These are phyloP conservation scores for Zaprionus tsacasi DNA, from an alignment of 1,140 invertebrate genomes.

Conservation along the genomic window DNA sequence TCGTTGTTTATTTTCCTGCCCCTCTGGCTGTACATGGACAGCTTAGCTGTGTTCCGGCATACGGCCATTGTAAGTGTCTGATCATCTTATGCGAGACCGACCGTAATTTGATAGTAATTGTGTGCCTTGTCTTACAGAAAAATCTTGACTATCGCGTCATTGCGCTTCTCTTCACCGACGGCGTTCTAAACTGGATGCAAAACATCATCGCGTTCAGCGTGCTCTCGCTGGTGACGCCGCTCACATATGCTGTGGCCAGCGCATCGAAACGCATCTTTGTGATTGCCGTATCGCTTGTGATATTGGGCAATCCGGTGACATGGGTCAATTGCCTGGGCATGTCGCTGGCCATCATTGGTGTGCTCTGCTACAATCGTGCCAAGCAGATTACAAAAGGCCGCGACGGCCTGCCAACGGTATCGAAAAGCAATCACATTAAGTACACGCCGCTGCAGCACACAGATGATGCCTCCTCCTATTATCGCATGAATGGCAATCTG, in stretches of 20 bases:
- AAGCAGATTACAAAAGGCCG: slow-evolving; percentile 68
- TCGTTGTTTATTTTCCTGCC: slow-evolving; percentile 94
- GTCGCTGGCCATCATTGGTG: slow-evolving; percentile 94
- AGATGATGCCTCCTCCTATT: slow-evolving; percentile 53
- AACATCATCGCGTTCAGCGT: slow-evolving; percentile 98
- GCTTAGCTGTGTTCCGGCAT: slow-evolving; percentile 88
- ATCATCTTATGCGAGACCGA: background rate
- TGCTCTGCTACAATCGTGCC: slow-evolving; percentile 93
- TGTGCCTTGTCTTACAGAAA: slow-evolving; percentile 70
- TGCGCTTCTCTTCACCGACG: slow-evolving; percentile 91
- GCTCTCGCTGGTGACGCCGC: slow-evolving; percentile 93
- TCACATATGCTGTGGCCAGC: slow-evolving; percentile 98
- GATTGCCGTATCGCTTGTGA: slow-evolving; percentile 94
- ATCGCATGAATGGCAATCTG: slow-evolving; percentile 62
- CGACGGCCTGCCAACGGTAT: slow-evolving; percentile 54
- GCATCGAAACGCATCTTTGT: slow-evolving; percentile 98
- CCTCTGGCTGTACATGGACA: slow-evolving; percentile 92
- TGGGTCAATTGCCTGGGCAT: slow-evolving; percentile 95
- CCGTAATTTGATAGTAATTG: no score
- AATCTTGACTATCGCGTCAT: slow-evolving; percentile 85
- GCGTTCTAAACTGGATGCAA: slow-evolving; percentile 96
- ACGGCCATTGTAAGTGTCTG: slow-evolving; percentile 79
- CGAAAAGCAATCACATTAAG: slow-evolving; percentile 64
- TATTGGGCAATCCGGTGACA: slow-evolving; percentile 97
- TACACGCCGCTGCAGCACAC: slow-evolving; percentile 66